Conservation (phyloP, 2,888 invertebrate species). For the Rhingia campestris region DNA sequence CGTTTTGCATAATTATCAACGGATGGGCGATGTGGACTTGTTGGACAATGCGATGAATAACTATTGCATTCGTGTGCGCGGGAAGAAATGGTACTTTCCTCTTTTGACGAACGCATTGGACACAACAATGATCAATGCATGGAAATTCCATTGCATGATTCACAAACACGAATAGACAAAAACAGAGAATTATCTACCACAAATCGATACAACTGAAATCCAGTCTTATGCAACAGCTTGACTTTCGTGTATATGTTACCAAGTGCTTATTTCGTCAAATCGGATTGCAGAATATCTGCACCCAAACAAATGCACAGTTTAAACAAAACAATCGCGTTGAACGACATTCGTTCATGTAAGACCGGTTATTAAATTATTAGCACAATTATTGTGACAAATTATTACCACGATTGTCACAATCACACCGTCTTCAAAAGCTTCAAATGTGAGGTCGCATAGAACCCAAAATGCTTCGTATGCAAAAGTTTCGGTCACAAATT, state of each 20-base stretch:
- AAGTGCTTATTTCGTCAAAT: slow-evolving; percentile 1
- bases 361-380: not conserved
- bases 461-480: not conserved
- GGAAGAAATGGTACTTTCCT: slow-evolving; percentile 40
- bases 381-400: too few species aligned
- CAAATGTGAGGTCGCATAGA: not conserved
- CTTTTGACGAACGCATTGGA: slow-evolving; percentile 52
- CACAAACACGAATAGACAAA: not conserved
- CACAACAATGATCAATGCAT: slow-evolving; percentile 52
- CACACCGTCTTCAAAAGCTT: too few species aligned
- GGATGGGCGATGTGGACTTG: not conserved
- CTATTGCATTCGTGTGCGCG: slow-evolving; percentile 16
- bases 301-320: too few species aligned
- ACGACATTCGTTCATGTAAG: not conserved
- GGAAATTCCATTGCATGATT: slow-evolving; percentile 20
- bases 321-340: not conserved
- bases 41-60: slow-evolving; percentile 13
- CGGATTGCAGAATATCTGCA: not conserved
- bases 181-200: too few species aligned
- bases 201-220: too few species aligned
- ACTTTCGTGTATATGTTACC: slow-evolving; percentile 7
- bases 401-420: too few species aligned
- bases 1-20: not conserved
- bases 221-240: slow-evolving; percentile 5
- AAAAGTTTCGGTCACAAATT: slow-evolving; percentile 1